Evolutionary conservation across 2,797 vertebrate genomes (phyloP), one percentile per base, ranked within the genome.

Genomic region (Rhodeus uyekii): DNA sequence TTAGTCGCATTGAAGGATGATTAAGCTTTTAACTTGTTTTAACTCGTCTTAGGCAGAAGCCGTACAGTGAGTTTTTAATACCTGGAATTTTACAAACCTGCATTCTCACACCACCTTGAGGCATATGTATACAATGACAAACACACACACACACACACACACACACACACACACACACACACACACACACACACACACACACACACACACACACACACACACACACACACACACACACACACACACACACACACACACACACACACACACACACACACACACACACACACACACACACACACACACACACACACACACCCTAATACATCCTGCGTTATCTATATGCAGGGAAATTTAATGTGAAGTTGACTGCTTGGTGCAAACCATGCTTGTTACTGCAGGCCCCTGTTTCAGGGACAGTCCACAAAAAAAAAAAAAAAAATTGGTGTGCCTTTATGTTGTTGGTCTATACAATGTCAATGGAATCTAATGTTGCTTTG

Each of bases 71-170:
- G 18, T 84, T 80, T 69, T 46, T 76, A 81, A 82, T 32, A 24
- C 10, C 83, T 77, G 83, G 77, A 92, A 92, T 90, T 89, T 88
- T 85, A 90, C 78, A 90, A 91, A 89, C 89, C 90, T 89, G 89
- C 88, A 92, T 92, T 92, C 90, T 91, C 87, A 8, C 88, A 90
- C 85, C 89, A 89, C 90, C 92, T 91, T 14, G 48, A 81, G 92
- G 91, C 89, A 14, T 42, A 82, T 83, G 19, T 65, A 55, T 18
- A 69, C 36, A 80, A 71, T 39, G 78, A 81, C 76, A 83, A 83
- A 88, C 87, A 81, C 83, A 82, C 81, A 89, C 86, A 86, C 83
- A 44, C 24, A 85, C 83, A 88, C 84, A 88, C 80, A 89, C 86
- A 39, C 32, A 36, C 61, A 64, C 29, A 32, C 85, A 85, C 83